These are phyloP conservation scores for Brienomyrus brachyistius DNA, from an alignment of 2,113 vertebrate genomes.

Conservation along the genomic window DNA sequence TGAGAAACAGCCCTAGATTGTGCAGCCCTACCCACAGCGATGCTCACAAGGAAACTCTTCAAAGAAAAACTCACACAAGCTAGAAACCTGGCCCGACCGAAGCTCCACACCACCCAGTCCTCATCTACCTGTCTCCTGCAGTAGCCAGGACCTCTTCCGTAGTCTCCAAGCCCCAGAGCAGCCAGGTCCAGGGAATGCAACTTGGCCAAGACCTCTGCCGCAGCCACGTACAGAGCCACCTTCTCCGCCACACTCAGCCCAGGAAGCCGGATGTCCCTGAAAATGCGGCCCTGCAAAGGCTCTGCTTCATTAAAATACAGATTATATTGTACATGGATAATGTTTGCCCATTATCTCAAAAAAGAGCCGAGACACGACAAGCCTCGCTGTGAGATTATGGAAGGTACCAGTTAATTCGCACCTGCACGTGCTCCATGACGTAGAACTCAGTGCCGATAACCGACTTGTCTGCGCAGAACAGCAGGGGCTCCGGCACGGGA, in stretches of 20 bases:
- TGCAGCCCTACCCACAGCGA: not conserved
- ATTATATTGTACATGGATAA: not conserved
- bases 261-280: slow-evolving; percentile 68
- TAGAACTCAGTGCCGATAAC: slow-evolving; percentile 90
- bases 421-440: slow-evolving; percentile 82
- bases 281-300: slow-evolving; percentile 75
- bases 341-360: not conserved
- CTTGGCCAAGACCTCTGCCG: slow-evolving; percentile 70
- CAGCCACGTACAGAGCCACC: slow-evolving; percentile 73
- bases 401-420: slow-evolving; percentile 33
- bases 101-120: not conserved
- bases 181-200: slow-evolving; percentile 69
- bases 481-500: slow-evolving; percentile 77
- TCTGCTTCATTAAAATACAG: not conserved
- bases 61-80: not conserved
- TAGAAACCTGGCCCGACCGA: not conserved
- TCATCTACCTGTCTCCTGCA: slow-evolving; percentile 77
- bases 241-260: slow-evolving; percentile 70
- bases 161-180: slow-evolving; percentile 65
- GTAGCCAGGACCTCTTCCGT: slow-evolving; percentile 74
- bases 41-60: not conserved
- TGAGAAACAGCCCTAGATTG: not conserved
- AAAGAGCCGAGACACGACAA: not conserved
- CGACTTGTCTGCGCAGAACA: slow-evolving; percentile 69
- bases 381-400: not conserved